Conservation (phyloP, 2,113 vertebrate species). For the Myocastor coypus region DNA sequence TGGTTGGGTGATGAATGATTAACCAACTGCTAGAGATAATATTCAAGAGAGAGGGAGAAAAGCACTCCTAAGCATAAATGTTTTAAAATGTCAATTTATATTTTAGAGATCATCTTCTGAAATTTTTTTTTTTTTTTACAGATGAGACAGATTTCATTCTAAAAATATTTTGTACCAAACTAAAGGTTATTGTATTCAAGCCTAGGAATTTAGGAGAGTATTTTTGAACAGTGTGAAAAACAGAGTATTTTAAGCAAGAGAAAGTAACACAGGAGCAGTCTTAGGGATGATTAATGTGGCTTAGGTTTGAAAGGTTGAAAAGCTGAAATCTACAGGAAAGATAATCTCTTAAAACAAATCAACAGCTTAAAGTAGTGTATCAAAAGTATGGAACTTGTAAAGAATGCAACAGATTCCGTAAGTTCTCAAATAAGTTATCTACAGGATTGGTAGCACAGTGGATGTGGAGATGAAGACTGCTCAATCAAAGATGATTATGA, state of each 20-base stretch:
- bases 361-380: not conserved
- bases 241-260: slow-evolving; percentile 24
- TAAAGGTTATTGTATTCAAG: slow-evolving; percentile 43
- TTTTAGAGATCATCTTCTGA: slow-evolving; percentile 33
- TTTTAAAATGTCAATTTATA: slow-evolving; percentile 16
- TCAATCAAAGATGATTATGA: not conserved
- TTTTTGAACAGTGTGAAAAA: slow-evolving; percentile 27
- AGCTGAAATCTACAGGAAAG: not conserved
- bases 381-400: not conserved
- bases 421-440: not conserved
- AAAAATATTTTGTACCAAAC: not conserved
- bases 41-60: not conserved
- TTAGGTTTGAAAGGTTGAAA: not conserved
- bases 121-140: not conserved
- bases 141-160: slow-evolving; percentile 32
- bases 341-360: not conserved
- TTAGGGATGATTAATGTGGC: not conserved
- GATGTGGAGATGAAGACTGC: not conserved
- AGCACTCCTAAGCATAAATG: not conserved
- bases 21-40: not conserved
- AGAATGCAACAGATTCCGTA: not conserved
- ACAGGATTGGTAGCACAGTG: not conserved
- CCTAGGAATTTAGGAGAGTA: not conserved
- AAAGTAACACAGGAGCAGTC: not conserved
- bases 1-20: not conserved